Base-by-base conservation (phyloP, 2,888 invertebrate species). In the Mesodorylaimus sp. region DNA sequence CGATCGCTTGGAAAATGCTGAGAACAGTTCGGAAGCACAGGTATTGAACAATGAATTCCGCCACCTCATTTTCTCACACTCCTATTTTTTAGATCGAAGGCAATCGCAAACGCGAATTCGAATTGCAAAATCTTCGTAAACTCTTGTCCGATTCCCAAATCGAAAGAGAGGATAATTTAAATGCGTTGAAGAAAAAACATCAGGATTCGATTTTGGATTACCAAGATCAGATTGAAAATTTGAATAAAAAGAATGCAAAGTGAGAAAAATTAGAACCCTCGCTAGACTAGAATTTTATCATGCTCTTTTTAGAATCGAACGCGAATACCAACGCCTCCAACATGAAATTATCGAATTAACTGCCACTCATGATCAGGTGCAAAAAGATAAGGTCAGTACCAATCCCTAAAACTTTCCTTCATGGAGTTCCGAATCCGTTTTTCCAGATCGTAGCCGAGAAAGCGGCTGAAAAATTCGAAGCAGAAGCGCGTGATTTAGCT, bases 1-100 rank as follows among this genome's bases (percentile, higher is more conserved):
- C 67, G 93, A 93, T 75, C 82, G 91, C 73, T 79, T 93, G 62
- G 93, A 95, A 75, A 93, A 95, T 75, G 88, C 91, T 65, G 91
- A 91, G 76, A 88, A 89, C 66, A 86, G 88, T 70, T 86, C 87
- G 65, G 88, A 88, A 74, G 83, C 83, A 74, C 89, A 88, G 80
- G 89, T 91, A 75, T 10, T 19, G n/a, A 42, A 42, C 24, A 13
- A 42, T 13, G 42, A 10, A 13, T 42, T 42, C n/a, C 7, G 36
- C 36, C 10, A n/a, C n/a, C 36, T 36, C 10, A 13, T 13, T 36
- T 13, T 13, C 13, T 36, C n/a, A 36, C 36, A 10, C n/a, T 13
- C 36, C 36, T 27, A 7, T n/a, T 49, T 69, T 73, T 58, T 72
- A 93, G 91, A 83, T 85, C 73, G 91, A 93, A 76, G 83, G 89